A percentile compares a stretch with the other conserved stretches of the same genome.
phyloP scores from a whole-genome alignment of 2,888 invertebrate species.

The Caenorhabditis sp. region DNA sequence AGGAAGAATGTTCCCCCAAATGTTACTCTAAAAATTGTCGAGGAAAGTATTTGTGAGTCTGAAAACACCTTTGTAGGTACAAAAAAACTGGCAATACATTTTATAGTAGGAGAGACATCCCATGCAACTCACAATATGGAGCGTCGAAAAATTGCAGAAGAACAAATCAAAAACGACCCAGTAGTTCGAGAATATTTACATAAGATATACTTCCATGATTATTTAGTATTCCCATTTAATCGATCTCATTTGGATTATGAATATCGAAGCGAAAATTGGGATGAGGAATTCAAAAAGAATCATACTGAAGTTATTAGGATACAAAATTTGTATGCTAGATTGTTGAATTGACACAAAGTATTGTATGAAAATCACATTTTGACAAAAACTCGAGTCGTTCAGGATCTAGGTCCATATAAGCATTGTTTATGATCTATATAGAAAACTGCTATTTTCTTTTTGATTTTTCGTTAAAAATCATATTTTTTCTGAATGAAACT shows the following conservation, averaged over 20 bases:
- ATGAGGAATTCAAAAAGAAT: too few relatives aligned
- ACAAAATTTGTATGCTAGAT: too few relatives aligned
- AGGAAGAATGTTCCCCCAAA: slow-evolving; percentile 1
- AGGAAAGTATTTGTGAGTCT: slow-evolving; percentile 1
- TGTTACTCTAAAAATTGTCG: slow-evolving; percentile 4
- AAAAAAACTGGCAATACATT: neutral
- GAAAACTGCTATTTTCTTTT: too few relatives aligned
- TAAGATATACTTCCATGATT: slow-evolving; percentile 22
- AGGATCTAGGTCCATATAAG: too few relatives aligned
- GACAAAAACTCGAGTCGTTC: too few relatives aligned
- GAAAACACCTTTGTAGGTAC: neutral
- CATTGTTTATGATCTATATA: too few relatives aligned
- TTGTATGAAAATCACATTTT: too few relatives aligned
- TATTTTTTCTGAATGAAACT: too few relatives aligned
- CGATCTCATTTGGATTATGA: slow-evolving; percentile 10
- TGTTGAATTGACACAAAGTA: too few relatives aligned
- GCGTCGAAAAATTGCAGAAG: slow-evolving; percentile 6
- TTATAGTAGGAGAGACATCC: slow-evolving; percentile 18
- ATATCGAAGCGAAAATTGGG: neutral
- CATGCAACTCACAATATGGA: slow-evolving; percentile 12
- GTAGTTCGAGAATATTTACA: slow-evolving; percentile 16
- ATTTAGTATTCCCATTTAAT: slow-evolving; percentile 13
- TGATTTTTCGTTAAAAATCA: too few relatives aligned
- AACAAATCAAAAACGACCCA: slow-evolving; percentile 10
- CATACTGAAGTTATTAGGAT: too few relatives aligned